A percentile compares a stretch with the other conserved stretches of the same genome.
These are phyloP conservation scores for Trichopoda pennipes DNA, from an alignment of 2,888 invertebrate species.

Conservation along the genomic window DNA sequence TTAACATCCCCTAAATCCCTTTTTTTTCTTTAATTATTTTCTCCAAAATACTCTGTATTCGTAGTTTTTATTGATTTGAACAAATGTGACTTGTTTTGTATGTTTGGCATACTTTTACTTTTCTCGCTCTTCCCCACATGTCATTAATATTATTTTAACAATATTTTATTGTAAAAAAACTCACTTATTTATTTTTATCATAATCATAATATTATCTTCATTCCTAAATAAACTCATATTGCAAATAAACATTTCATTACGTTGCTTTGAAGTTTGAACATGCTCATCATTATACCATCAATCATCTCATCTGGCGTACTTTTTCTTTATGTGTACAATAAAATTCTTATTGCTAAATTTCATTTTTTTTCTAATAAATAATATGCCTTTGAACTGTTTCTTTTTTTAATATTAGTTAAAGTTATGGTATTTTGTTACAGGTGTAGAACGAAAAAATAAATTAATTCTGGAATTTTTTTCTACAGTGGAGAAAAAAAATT, in stretches of 20 bases:
- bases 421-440: neutral
- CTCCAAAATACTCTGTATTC: neutral
- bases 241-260: conserved; percentile 1
- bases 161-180: conserved; percentile 14
- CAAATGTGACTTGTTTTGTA: conserved; percentile 8
- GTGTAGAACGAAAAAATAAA: too few species aligned
- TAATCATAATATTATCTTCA: conserved; percentile 12
- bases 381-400: neutral
- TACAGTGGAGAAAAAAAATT: too few species aligned
- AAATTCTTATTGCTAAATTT: conserved; percentile 22
- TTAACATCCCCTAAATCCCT: too few species aligned
- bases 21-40: too few species aligned
- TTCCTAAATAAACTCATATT: conserved; percentile 1
- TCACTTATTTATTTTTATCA: neutral
- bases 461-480: too few species aligned
- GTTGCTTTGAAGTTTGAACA: neutral
- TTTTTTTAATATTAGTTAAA: conserved; percentile 3
- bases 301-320: conserved; percentile 15
- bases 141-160: conserved; percentile 8
- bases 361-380: neutral
- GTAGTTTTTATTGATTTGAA: neutral
- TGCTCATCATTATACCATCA: neutral
- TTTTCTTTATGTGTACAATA: conserved; percentile 7
- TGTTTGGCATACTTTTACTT: neutral
- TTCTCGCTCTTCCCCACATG: neutral